Base-by-base conservation (phyloP, 2,797 vertebrate species). In the Micromesistius poutassou region DNA sequence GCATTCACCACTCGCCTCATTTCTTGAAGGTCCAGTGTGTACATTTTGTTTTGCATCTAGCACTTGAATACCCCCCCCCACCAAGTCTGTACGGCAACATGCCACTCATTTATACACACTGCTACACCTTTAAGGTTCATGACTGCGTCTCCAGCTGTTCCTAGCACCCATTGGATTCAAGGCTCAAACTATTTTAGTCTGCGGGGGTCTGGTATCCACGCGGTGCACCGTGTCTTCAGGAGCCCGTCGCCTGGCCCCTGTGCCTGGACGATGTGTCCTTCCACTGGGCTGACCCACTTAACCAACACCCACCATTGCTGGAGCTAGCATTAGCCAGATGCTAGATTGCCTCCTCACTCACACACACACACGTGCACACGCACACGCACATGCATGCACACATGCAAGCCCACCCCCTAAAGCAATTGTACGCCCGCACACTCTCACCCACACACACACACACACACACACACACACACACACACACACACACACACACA, bases 111-210 rank as follows among this genome's bases (percentile, higher is more conserved):
- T 42, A 3, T 14, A 42, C 40, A 14, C 40, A 42, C 40, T 42
- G 4, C 40, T 42, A 14, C 40, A 42, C 40, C 40, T 42, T 14
- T 50, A 46, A 81, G 82, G 90, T 87, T 85, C 77, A 89, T 81
- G 77, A 77, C 74, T 25, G 71, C 25, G 13, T 66, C 1, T 81
- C 79, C 82, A 81, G 81, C 82, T 85, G 83, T 87, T 83, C 55
- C 71, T 25, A 78, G 76, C 79, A 74, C 68, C 80, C 35, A 31
- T 71, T 76, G 42, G 62, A 84, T 84, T 84, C 81, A 82, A 84
- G 80, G 76, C 80, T 82, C 66, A 30, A 36, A 79, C 77, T 31
- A 73, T 79, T 8, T 72, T 72, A 5, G 77, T 80, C 74, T 10
- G 3, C 30, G n/a, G 28, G 28, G 19, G 46, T 46, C 62, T 66